Base-by-base conservation (phyloP, 2,888 invertebrate species). In the Meganola albula region DNA sequence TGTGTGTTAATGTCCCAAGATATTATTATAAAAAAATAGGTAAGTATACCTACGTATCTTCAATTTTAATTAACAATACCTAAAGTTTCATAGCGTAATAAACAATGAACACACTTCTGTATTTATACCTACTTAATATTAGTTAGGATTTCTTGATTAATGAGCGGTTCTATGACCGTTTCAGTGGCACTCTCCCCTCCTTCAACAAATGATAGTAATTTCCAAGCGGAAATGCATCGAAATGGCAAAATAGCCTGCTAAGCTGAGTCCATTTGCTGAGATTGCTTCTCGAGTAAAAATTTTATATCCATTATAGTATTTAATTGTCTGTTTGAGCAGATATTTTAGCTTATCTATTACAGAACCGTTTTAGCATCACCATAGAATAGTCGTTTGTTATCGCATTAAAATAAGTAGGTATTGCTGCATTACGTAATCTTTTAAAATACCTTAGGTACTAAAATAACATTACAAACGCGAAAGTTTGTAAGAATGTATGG, bases 171-270 rank as follows among this genome's bases (percentile, higher is more conserved):
- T 48, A 60, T 58, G 69, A 55, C 63, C 58, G 61, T 62, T 68
- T 70, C 58, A 63, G 68, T 48, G 65, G 65, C 59, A 56, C 65
- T 68, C 69, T 65, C 68, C 70, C 73, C 71, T 70, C 70, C 72
- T 72, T 66, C 65, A 70, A 74, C 72, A 75, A 82, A 83, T 82
- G 78, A 70, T 73, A 76, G 80, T 77, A 72, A 84, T 80, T 80
- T 78, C 75, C 73, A 68, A 51, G 53, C 71, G 80, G 82, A 80
- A 83, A 80, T 82, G 83, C 83, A 82, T 79, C 74, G 68, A 74
- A 78, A 78, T 76, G 72, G 73, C 71, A 68, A 74, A 82, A 82
- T 79, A 74, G 75, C 67, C 72, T 68, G 75, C 75, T 82, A 79
- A 83, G 79, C 73, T 77, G 58, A 61, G 56, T 57, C 76, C 71